Evolutionary conservation across 2,797 vertebrate genomes (phyloP).

Genomic region (Microcaecilia unicolor): DNA sequence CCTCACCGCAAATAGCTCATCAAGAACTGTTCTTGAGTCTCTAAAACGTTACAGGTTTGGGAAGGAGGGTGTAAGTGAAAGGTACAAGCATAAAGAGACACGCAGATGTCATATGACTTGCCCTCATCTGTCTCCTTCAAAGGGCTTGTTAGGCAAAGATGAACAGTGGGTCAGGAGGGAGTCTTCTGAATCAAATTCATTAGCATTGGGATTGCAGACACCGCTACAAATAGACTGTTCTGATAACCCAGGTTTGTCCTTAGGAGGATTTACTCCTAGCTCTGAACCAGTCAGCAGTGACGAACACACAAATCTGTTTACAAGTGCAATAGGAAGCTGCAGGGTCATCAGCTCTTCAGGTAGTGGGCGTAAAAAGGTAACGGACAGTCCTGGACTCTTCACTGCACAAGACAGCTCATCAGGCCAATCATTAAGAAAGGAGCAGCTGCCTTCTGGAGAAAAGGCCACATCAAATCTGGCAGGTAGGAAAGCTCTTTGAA

Average conservation of each 20-base stretch:
- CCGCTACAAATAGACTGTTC: conserved; percentile 63
- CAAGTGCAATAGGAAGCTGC: conserved; percentile 74
- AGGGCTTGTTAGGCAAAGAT: conserved; percentile 54
- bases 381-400: conserved; percentile 52
- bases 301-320: conserved; percentile 85
- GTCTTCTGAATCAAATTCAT: conserved; percentile 32
- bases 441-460: conserved; percentile 59
- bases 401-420: conserved; percentile 51
- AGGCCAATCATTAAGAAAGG: conserved; percentile 60
- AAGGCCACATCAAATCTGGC: conserved; percentile 53
- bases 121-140: conserved; percentile 65
- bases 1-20: conserved; percentile 38
- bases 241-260: conserved; percentile 42
- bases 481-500: conserved; percentile 55
- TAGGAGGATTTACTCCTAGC: conserved; percentile 56
- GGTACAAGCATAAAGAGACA: conserved; percentile 84
- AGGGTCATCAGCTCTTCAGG: conserved; percentile 41
- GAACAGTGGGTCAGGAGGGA: conserved; percentile 63
- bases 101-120: conserved; percentile 63
- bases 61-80: conserved; percentile 68
- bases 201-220: conserved; percentile 53
- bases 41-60: conserved; percentile 85
- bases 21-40: conserved; percentile 69
- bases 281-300: conserved; percentile 51
- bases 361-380: conserved; percentile 55